A percentile compares a stretch with the other conserved stretches of the same genome.
Conservation (phyloP, 2,888 invertebrate genomes). For the Xylocampa areola region DNA sequence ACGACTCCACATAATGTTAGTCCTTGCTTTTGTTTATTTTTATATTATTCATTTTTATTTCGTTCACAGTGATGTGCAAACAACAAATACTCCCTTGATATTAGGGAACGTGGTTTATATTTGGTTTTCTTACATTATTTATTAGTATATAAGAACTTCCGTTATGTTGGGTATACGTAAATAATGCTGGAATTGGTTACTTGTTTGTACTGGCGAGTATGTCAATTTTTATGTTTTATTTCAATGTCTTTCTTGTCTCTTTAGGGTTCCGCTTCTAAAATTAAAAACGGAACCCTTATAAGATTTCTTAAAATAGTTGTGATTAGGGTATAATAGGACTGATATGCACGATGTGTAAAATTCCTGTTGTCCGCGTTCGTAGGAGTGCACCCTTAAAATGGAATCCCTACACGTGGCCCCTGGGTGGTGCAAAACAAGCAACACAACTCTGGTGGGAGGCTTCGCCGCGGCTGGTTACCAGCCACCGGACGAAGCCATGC, state of each 20-base stretch:
- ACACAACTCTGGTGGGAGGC: no score
- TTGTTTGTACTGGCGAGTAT: constrained; percentile 36
- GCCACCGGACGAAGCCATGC: no score
- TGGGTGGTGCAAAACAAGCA: no score
- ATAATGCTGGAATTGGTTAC: constrained; percentile 44
- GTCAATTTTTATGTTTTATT: constrained; percentile 15
- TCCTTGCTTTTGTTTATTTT: constrained; percentile 73
- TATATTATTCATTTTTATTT: constrained; percentile 69
- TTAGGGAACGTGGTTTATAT: constrained; percentile 47
- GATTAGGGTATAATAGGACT: no score
- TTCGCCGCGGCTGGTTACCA: no score
- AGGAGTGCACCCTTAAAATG: no score
- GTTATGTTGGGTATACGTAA: constrained; percentile 47
- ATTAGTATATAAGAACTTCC: constrained; percentile 54
- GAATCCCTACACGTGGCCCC: no score
- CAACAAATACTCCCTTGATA: constrained; percentile 59
- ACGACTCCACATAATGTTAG: constrained; percentile 73
- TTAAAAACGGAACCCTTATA: neutral
- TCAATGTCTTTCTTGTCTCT: constrained; percentile 1
- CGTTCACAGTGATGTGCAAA: constrained; percentile 62
- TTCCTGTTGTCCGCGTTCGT: no score
- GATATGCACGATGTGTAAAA: no score
- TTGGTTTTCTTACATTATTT: constrained; percentile 54
- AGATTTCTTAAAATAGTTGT: no score
- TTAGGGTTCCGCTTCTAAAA: neutral